Evolutionary conservation across 2,113 vertebrate species (phyloP), one percentile per base, ranked within the genome.

Genomic region (Perca schrenkii): DNA sequence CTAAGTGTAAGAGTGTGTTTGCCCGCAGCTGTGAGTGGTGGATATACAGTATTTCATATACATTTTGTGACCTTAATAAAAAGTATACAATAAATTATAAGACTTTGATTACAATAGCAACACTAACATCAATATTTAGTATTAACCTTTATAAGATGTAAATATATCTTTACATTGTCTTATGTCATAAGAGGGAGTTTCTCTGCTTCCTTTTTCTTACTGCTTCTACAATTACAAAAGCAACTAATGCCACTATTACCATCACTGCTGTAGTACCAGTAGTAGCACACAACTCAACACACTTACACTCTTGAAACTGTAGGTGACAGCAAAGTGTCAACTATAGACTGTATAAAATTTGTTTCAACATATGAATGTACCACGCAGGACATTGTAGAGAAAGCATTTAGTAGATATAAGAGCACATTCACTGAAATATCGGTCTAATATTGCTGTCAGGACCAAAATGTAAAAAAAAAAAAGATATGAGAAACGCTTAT

Each of bases 261-360:
- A 5, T 64, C 60, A 52, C 11, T 72, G 36, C 50, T 68, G 58
- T 11, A 1, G 36, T 13, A 31, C 1, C 8, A 57, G n/a, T 8
- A 2, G 5, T 19, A 15, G 3, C 1, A 28, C 12, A 31, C 21
- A 53, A 28, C 36, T 53, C 4, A 16, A 13, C 4, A 21, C 67
- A 90, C 71, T 88, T 88, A 46, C 84, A 75, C 40, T 70, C 17
- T 77, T 79, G 1, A 11, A 66, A 56, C 91, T 80, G 61, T 86
- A 91, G 91, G 36, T 91, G 91, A 74, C 90, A 93, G 86, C 86
- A 91, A 77, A 80, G 69, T 11, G 8, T 43, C 40, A 43, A 43
- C 6, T 6, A 34, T 34, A 34, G 34, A 34, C 34, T 34, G 34
- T 34, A 34, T 34, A 34, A 6, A 34, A 34, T 34, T 6, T 34